Conservation (phyloP, 2,113 vertebrate genomes). For the Saguinus imperator region DNA sequence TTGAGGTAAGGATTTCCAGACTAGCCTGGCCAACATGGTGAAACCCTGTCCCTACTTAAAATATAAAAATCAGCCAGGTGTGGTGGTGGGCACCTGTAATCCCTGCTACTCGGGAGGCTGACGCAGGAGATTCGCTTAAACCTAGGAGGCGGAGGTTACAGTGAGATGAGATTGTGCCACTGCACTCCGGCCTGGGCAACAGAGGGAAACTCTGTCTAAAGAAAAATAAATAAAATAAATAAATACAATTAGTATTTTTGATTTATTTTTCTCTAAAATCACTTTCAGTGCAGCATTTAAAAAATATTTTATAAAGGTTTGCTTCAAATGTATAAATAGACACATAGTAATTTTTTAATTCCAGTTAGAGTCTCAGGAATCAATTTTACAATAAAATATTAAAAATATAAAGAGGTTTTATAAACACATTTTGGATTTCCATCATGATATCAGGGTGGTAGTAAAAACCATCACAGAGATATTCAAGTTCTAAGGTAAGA, state of each 20-base stretch:
- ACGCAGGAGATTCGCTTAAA: no score
- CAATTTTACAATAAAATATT: background rate
- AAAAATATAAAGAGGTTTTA: background rate
- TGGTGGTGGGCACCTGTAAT: no score
- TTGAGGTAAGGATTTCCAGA: no score
- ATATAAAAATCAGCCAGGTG: no score
- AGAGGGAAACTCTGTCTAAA: no score
- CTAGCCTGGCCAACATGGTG: no score
- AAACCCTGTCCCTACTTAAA: no score
- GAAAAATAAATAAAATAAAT: no score
- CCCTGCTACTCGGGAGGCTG: no score
- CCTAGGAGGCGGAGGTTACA: no score
- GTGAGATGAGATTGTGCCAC: no score
- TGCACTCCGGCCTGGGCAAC: no score
- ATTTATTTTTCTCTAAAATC: constrained; percentile 31
- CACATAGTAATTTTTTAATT: background rate
- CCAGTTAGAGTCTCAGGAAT: background rate
- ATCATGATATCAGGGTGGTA: background rate
- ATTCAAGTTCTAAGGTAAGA: background rate
- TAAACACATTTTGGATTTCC: background rate
- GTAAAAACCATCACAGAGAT: background rate
- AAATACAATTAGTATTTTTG: background rate
- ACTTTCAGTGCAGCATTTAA: background rate
- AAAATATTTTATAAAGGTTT: background rate
- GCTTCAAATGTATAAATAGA: background rate